Conservation (phyloP, 2,797 vertebrate genomes). For the Tarsius wallacei region DNA sequence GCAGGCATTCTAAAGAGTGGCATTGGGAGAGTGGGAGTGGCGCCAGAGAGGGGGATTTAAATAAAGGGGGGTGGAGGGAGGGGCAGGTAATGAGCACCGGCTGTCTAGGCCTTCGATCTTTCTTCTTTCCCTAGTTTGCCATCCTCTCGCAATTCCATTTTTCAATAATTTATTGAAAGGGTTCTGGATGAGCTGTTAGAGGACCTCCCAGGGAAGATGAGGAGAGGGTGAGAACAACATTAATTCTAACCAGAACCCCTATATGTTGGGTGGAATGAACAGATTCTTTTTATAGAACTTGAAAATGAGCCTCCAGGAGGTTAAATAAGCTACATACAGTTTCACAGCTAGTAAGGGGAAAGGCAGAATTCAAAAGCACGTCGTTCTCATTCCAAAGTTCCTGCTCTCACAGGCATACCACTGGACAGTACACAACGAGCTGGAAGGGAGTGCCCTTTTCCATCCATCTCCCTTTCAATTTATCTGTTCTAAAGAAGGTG, state of each 20-base stretch:
- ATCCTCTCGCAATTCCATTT: neutral
- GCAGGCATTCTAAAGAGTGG: neutral
- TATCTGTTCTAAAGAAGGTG: constrained; percentile 6
- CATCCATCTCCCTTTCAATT: neutral
- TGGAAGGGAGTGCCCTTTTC: neutral
- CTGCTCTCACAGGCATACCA: neutral
- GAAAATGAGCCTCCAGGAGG: constrained; percentile 68
- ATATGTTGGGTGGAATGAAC: neutral
- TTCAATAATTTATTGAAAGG: constrained; percentile 2
- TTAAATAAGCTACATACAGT: constrained; percentile 64
- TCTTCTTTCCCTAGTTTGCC: constrained; percentile 4
- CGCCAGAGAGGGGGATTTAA: neutral
- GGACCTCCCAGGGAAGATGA: neutral
- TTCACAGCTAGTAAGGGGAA: constrained; percentile 43
- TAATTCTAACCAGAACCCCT: constrained; percentile 38
- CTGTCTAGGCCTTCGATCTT: neutral
- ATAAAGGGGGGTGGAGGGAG: neutral
- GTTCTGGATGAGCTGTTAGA: neutral
- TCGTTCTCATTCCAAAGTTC: constrained; percentile 42
- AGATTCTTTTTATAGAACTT: constrained; percentile 60
- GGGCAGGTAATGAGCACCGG: neutral
- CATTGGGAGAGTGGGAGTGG: neutral
- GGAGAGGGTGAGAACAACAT: constrained; percentile 20
- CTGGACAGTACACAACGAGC: neutral
- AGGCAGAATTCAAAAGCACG: constrained; percentile 35